Percentiles rank a stretch among this genome's conserved stretches.
phyloP scores from a whole-genome alignment of 2,113 vertebrate species.

The Urocolius indicus region DNA sequence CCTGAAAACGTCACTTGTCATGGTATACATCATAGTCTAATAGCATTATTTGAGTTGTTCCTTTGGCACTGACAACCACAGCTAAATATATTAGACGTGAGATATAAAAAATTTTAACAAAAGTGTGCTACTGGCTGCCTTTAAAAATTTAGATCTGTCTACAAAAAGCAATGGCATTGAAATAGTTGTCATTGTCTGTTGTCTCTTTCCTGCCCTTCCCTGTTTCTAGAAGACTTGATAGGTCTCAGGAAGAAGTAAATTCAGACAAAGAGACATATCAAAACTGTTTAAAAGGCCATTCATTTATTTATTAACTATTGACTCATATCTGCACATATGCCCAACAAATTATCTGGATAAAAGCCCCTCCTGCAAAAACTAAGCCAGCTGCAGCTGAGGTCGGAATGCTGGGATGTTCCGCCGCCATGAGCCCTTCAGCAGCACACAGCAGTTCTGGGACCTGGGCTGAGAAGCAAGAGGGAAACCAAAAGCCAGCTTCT shows the following conservation, averaged over 20 bases:
- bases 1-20: neutral
- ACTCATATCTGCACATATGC: neutral
- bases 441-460: fast-evolving
- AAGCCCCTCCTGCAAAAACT: neutral
- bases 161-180: neutral
- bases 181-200: neutral
- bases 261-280: neutral
- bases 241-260: neutral
- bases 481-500: neutral
- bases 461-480: neutral
- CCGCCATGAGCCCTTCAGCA: neutral
- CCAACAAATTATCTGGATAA: neutral
- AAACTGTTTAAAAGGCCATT: neutral
- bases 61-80: neutral
- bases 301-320: neutral
- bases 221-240: neutral
- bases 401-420: neutral
- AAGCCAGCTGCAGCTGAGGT: neutral
- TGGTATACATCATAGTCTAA: neutral
- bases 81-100: neutral
- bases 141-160: neutral
- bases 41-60: neutral
- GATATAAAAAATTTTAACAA: neutral
- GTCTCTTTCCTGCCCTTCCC: neutral
- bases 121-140: neutral